Percentiles rank a stretch among this genome's conserved stretches.
Evolutionary conservation across 2,888 invertebrate species (phyloP).

Genomic region (Hirudinaria manillensis): DNA sequence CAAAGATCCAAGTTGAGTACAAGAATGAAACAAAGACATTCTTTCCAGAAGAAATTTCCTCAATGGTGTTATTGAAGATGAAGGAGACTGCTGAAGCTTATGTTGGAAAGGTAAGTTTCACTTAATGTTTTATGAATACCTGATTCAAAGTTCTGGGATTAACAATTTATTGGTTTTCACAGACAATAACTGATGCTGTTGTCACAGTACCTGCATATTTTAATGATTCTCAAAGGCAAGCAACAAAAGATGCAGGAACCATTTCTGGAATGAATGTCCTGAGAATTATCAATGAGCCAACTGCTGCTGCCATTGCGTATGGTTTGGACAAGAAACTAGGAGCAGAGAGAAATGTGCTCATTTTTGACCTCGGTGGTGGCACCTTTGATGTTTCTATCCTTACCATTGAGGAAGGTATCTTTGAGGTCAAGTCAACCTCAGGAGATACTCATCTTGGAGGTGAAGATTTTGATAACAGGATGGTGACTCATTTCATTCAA

Average conservation of each 20-base stretch:
- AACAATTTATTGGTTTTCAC: constrained; percentile 44
- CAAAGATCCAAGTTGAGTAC: constrained; percentile 59
- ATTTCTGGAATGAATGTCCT: constrained; percentile 78
- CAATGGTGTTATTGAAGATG: constrained; percentile 88
- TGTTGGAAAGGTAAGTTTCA: constrained; percentile 57
- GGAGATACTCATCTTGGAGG: constrained; percentile 90
- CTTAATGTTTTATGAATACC: not conserved
- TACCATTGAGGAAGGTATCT: constrained; percentile 86
- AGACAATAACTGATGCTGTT: constrained; percentile 53
- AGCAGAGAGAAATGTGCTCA: constrained; percentile 60
- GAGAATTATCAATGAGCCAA: constrained; percentile 74
- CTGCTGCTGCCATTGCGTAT: constrained; percentile 60
- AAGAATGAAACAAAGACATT: constrained; percentile 82
- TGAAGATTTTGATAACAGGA: constrained; percentile 64
- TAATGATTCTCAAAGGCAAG: constrained; percentile 54
- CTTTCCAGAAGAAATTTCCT: constrained; percentile 83
- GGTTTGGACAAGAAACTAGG: constrained; percentile 58
- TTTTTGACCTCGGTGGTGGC: constrained; percentile 72
- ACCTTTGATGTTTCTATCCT: constrained; percentile 91
- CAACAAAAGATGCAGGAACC: constrained; percentile 80
- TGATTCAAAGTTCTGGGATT: not conserved
- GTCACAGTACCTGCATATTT: constrained; percentile 55
- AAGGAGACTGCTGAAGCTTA: constrained; percentile 62
- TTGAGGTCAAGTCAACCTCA: constrained; percentile 87
- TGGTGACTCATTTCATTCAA: constrained; percentile 53